Percentiles rank a stretch among this genome's conserved stretches.
Evolutionary conservation across 2,797 vertebrate genomes (phyloP).

Genomic region (Falco berigora): DNA sequence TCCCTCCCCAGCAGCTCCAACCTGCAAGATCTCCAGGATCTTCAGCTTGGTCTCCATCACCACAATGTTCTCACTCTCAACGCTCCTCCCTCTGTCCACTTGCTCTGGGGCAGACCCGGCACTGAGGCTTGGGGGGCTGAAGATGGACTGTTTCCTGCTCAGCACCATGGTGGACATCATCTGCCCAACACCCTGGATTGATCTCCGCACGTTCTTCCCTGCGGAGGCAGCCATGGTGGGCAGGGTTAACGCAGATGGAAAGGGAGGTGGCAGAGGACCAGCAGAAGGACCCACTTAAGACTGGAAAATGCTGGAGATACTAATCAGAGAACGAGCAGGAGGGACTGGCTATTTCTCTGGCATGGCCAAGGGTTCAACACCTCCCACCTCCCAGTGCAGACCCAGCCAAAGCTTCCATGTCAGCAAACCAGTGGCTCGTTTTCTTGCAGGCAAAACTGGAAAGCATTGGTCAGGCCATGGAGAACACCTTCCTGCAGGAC

Average conservation of each 20-base stretch:
- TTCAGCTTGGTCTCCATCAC: conserved; percentile 99
- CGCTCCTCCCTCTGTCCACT: conserved; percentile 80
- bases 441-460: neutral
- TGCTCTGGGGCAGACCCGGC: conserved; percentile 71
- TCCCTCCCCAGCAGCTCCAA: conserved; percentile 12
- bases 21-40: conserved; percentile 96
- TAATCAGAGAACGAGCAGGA: neutral
- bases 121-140: conserved; percentile 70
- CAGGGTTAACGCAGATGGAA: neutral
- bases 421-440: neutral
- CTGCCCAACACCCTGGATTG: conserved; percentile 95
- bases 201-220: conserved; percentile 92
- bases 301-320: neutral
- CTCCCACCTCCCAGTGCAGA: neutral
- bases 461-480: neutral
- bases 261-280: neutral
- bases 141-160: conserved; percentile 89
- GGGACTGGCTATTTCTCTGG: neutral
- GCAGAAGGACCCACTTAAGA: neutral
- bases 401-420: neutral
- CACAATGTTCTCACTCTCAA: conserved; percentile 87
- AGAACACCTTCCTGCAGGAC: neutral
- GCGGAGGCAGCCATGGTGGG: neutral
- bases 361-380: neutral
- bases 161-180: conserved; percentile 99